Conservation (phyloP, 1,140 invertebrate genomes). For the Lepidostoma basale region DNA sequence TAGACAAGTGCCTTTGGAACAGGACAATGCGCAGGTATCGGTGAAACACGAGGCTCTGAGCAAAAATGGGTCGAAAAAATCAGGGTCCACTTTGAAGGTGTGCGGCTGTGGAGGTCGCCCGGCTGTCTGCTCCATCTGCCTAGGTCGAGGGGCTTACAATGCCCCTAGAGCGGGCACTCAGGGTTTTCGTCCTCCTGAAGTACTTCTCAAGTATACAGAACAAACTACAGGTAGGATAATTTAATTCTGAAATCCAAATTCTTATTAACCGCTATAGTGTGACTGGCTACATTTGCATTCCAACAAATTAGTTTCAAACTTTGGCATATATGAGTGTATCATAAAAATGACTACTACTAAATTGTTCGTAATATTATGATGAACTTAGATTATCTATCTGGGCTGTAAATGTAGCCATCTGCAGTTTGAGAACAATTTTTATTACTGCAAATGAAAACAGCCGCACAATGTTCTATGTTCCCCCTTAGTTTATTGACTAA, state of each 20-base stretch:
- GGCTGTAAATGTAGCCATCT: too few species aligned
- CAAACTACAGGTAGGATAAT: constrained; percentile 77
- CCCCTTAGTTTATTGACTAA: too few species aligned
- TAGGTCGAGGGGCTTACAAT: constrained; percentile 63
- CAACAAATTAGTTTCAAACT: too few species aligned
- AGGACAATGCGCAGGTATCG: constrained; percentile 13
- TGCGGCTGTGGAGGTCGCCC: constrained; percentile 71
- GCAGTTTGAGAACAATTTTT: too few species aligned
- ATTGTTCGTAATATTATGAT: too few species aligned
- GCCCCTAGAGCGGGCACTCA: constrained; percentile 89
- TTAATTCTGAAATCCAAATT: neutral
- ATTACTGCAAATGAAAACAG: too few species aligned
- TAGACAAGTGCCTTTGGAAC: constrained; percentile 20
- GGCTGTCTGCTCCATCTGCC: constrained; percentile 69
- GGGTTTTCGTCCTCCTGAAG: constrained; percentile 88
- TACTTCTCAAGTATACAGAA: constrained; percentile 75
- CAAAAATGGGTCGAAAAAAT: constrained; percentile 42
- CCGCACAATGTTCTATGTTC: too few species aligned
- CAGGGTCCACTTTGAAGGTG: constrained; percentile 24
- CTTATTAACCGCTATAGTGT: neutral
- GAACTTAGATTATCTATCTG: too few species aligned
- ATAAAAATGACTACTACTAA: too few species aligned
- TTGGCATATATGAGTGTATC: too few species aligned
- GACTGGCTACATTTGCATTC: too few species aligned
- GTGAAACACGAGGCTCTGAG: constrained; percentile 24